Evolutionary conservation across 1,140 invertebrate genomes (phyloP), one percentile per base, ranked within the genome.

Genomic region (Brachionus koreanus): DNA sequence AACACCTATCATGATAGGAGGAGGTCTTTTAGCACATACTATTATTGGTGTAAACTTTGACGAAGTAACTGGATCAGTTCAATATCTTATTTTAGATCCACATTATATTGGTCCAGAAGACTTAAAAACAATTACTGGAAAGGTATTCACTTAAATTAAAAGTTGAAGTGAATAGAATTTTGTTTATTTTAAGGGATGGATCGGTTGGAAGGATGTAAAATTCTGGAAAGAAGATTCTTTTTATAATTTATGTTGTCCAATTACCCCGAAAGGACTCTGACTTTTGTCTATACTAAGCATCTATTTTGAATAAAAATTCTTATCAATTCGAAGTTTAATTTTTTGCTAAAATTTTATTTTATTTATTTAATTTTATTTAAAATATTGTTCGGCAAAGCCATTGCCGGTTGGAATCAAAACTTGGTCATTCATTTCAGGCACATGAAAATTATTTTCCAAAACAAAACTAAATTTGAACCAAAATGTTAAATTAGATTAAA

Each of bases 1-100:
- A 72, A 95, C 95, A 52, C 97, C 98, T 10, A 91, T 99, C 82
- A 99, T 99, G 98, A 98, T 99, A 85, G 94, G 96, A 85, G 98
- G 98, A 29, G 97, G 97, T 84, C 94, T 97, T 35, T 89, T 98
- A 83, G 98, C 98, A 19, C 97, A 99, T 86, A 99, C 97, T 42
- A 98, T 99, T 83, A 89, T 99, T 82, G 98, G 98, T 4, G 92
- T 99, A 2, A 93, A 94, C 86, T 95, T 93, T 85, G 93, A 96
- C 86, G 90, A 92, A 79, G 87, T 90, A 37, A 93, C 92, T 13
- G 91, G 91, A 4, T 92, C 95, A 83, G 90, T 93, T 0, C 92
- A 93, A 85, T 99, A 96, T 85, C 90, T 99, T 0, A 95, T 99
- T 84, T 89, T 99, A 6, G 98, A 99, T 91, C 98, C 98, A 0